phyloP scores from a whole-genome alignment of 1,140 invertebrate genomes.

The Trichonephila inaurata region DNA sequence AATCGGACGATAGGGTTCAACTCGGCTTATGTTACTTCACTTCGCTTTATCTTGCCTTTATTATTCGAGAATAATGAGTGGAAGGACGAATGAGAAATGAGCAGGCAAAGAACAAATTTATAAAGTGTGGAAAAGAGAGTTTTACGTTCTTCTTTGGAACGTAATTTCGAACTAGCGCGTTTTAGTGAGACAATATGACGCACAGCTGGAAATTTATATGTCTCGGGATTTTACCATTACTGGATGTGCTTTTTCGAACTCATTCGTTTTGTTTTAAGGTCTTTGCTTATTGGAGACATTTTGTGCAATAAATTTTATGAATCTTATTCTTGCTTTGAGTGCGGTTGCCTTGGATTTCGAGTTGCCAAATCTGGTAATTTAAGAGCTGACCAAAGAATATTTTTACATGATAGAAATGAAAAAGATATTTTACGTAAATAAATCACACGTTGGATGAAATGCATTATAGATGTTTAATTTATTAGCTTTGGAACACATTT shows the following conservation, averaged over 20 bases:
- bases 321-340: not conserved
- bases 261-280: not conserved
- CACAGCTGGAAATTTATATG: not conserved
- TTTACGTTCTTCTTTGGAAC: conserved; percentile 22
- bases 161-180: not conserved
- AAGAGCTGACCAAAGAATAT: not conserved
- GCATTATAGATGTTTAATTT: not conserved
- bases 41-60: not conserved
- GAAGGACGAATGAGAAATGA: conserved; percentile 22
- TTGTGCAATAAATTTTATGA: not conserved
- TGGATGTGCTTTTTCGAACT: not conserved
- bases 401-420: not conserved
- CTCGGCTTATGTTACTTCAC: not conserved
- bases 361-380: not conserved
- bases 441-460: not conserved
- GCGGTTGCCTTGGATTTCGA: not conserved
- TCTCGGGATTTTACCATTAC: not conserved
- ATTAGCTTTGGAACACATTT: not conserved
- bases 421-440: not conserved
- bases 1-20: not conserved
- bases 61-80: conserved; percentile 41
- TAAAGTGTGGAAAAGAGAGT: conserved; percentile 6
- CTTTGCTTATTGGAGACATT: not conserved
- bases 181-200: conserved; percentile 19
- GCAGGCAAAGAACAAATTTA: conserved; percentile 11